Evolutionary conservation across 2,113 vertebrate species (phyloP), one percentile per base, ranked within the genome.

Genomic region (Eclectus roratus): DNA sequence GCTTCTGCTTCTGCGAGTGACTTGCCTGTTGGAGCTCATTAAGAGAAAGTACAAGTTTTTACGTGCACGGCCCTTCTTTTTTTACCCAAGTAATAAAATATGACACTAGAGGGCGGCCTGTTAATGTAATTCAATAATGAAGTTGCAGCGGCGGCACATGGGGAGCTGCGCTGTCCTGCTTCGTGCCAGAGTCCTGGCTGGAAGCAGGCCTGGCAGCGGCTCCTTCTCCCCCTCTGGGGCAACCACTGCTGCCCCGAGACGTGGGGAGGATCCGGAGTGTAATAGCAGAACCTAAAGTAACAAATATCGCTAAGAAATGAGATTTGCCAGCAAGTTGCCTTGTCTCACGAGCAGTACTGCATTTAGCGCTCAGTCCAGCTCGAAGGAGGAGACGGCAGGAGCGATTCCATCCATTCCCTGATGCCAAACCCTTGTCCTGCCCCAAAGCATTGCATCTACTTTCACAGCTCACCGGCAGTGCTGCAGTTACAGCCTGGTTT

Each of bases 61-160:
- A 91, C 8, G 35, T 2, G 1, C 50, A 27, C 3, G 24, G 55
- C 17, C 49, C 43, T 31, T 37, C 61, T 73, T 63, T 86, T 94
- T 77, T 90, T 71, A 89, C 95, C 93, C 87, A 12, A 81, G 91
- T 96, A 97, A 97, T 96, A 97, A 93, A 97, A 95, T 60, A 44
- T 65, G 96, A 97, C 97, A 96, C 97, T 97, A 97, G 97, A 97
- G 97, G 97, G 97, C 97, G 95, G 89, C 92, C 97, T 97, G 73
- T 94, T 97, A 97, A 97, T 97, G 97, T 96, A 91, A 96, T 97
- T 97, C 96, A 89, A 79, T 96, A 95, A 83, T 64, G 88, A 92
- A 95, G 65, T 65, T 52, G 77, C 78, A 73, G 95, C 35, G 4
- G 33, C 74, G 37, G 82, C 84, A 80, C 87, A 29, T 11, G 72